Conservation (phyloP, 2,113 vertebrate genomes). For the Bos indicus region DNA sequence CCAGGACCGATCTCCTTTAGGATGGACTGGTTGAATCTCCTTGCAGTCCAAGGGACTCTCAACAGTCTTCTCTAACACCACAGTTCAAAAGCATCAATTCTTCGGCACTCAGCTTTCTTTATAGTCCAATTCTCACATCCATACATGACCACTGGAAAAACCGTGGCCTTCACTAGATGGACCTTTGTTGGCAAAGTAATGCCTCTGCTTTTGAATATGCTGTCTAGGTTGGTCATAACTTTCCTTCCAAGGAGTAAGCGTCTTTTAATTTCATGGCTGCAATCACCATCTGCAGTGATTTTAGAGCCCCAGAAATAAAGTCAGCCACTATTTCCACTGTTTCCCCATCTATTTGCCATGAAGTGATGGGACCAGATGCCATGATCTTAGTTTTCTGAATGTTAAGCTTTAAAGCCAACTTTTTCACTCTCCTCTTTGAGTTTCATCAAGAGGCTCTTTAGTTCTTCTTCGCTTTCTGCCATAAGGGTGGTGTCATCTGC, state of each 20-base stretch:
- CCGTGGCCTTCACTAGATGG: neutral
- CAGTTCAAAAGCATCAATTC: neutral
- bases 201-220: neutral
- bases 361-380: neutral
- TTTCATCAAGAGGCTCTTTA: too few species aligned
- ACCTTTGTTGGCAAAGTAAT: neutral
- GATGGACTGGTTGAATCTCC: neutral
- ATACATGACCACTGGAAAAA: neutral
- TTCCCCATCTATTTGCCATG: neutral
- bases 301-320: neutral
- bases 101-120: neutral
- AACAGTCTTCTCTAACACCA: neutral
- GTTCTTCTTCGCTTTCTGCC: too few species aligned
- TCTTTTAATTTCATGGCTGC: neutral
- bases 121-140: neutral
- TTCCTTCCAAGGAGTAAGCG: neutral
- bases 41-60: neutral
- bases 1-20: neutral
- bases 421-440: neutral
- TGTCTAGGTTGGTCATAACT: neutral
- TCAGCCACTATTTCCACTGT: neutral
- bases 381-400: neutral
- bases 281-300: neutral
- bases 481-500: too few species aligned
- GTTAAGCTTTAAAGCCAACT: neutral